Evolutionary conservation across 2,797 vertebrate genomes (phyloP).

Genomic region (Astyanax mexicanus): DNA sequence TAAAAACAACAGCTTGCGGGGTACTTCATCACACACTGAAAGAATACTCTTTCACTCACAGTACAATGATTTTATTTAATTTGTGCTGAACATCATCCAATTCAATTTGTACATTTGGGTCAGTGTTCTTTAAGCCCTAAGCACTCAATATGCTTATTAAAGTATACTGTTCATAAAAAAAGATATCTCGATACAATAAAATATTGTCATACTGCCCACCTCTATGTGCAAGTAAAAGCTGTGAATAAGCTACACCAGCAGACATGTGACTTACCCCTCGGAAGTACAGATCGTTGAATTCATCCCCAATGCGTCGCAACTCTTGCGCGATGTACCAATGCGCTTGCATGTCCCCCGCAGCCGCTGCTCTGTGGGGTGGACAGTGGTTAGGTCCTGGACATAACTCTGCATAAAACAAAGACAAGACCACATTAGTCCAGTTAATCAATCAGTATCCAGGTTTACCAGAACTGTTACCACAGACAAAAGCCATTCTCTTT

Average conservation of each 20-base stretch:
- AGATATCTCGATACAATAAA: too few relatives aligned
- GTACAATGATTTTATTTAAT: too few relatives aligned
- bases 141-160: too few relatives aligned
- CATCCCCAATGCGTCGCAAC: slow-evolving; percentile 89
- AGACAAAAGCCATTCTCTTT: not conserved
- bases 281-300: slow-evolving; percentile 77
- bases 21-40: too few relatives aligned
- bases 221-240: not conserved
- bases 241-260: slow-evolving; percentile 43
- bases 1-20: too few relatives aligned
- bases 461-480: not conserved
- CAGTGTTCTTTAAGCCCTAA: too few relatives aligned
- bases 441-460: too few relatives aligned
- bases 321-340: slow-evolving; percentile 85
- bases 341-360: slow-evolving; percentile 77
- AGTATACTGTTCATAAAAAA: too few relatives aligned
- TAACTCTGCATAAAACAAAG: slow-evolving; percentile 53
- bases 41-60: too few relatives aligned
- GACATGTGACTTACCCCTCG: slow-evolving; percentile 68
- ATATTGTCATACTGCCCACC: too few relatives aligned
- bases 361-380: slow-evolving; percentile 69
- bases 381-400: slow-evolving; percentile 53
- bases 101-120: too few relatives aligned
- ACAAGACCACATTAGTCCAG: slow-evolving; percentile 4
- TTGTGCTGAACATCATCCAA: too few relatives aligned